Percentiles rank a stretch among this genome's conserved stretches.
Conservation (phyloP, 2,113 vertebrate genomes). For the Myotis davidii region DNA sequence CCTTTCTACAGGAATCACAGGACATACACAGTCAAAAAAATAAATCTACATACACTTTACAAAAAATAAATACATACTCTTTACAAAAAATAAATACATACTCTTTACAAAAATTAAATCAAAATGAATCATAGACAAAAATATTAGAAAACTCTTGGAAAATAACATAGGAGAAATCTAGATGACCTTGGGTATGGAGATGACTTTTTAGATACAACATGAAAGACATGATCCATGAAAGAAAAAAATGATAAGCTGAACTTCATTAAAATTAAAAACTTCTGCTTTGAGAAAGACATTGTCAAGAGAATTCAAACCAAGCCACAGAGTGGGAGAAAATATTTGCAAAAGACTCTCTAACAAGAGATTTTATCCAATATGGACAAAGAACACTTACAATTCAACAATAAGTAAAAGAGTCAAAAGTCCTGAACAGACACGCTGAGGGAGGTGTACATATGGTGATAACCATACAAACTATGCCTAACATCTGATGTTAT, state of each 20-base stretch:
- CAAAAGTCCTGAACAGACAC: background rate
- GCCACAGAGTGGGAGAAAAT: background rate
- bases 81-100: background rate
- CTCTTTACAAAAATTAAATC: background rate
- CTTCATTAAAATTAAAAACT: background rate
- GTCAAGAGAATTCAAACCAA: background rate
- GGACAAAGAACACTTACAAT: background rate
- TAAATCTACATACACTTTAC: background rate
- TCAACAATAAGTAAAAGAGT: background rate
- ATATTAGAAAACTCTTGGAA: background rate
- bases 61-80: no score
- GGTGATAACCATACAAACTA: background rate
- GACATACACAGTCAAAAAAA: background rate
- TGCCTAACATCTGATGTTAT: fast-evolving
- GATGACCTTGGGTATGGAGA: no score
- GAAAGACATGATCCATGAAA: background rate
- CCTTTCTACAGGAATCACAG: background rate
- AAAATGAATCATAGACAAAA: background rate
- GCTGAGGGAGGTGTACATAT: background rate
- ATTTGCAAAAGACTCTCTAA: background rate
- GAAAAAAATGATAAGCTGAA: background rate
- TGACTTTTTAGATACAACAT: background rate
- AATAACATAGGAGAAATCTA: background rate
- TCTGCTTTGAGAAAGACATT: background rate
- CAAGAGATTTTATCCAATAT: background rate